phyloP scores from a whole-genome alignment of 2,888 invertebrate species.

The Pyrrhia umbra region DNA sequence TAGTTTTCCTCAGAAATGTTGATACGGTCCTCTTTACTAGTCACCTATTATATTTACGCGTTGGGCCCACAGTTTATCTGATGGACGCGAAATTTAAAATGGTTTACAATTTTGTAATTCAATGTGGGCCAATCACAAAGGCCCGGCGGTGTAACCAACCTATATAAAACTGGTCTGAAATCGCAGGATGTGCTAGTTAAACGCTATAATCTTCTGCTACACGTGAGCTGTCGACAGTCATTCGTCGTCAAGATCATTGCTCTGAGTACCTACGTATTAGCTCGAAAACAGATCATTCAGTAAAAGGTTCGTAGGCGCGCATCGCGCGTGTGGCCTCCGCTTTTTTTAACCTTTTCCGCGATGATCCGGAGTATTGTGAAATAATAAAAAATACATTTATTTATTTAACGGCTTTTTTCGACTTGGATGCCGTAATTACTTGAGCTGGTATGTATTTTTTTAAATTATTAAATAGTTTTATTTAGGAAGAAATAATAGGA shows the following conservation, averaged over 20 bases:
- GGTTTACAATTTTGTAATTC: too few species aligned
- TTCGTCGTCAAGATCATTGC: conserved; percentile 31
- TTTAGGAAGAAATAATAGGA: background rate
- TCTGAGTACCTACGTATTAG: background rate
- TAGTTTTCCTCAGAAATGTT: too few species aligned
- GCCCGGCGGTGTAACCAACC: too few species aligned
- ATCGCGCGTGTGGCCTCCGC: conserved; percentile 27
- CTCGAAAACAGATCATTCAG: conserved; percentile 21
- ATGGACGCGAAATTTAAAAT: too few species aligned
- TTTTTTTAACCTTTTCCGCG: conserved; percentile 1
- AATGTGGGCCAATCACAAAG: too few species aligned
- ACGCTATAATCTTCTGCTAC: conserved; percentile 26
- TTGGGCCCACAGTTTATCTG: too few species aligned
- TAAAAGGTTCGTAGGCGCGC: conserved; percentile 21
- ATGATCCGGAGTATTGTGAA: background rate
- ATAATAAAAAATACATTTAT: background rate
- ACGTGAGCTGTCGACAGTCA: conserved; percentile 22
- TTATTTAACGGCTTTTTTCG: too few species aligned
- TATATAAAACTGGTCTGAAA: conserved; percentile 21
- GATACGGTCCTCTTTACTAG: too few species aligned
- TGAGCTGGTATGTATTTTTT: background rate
- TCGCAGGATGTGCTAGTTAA: conserved; percentile 50
- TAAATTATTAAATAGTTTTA: background rate
- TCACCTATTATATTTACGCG: too few species aligned
- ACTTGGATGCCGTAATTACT: too few species aligned